Base-by-base conservation (phyloP, 2,113 vertebrate species). In the Dipodomys stephensi region DNA sequence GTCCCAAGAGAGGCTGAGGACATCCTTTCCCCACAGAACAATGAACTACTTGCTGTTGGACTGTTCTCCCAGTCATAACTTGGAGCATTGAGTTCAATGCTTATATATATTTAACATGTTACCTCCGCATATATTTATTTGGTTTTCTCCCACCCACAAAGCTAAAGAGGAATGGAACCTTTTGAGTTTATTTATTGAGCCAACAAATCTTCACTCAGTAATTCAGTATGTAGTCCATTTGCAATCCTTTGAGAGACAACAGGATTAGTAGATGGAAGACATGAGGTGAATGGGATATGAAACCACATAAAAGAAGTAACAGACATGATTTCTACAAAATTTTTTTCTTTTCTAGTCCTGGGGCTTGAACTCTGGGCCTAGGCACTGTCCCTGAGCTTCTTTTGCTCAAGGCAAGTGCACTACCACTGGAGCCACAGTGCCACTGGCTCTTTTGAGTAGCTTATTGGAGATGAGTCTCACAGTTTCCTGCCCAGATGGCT, bases 181-280 rank as follows among this genome's bases (percentile, higher is more conserved):
- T 92, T 60, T 30, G 49, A 79, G n/a, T 64, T 64, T 77, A 72
- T 78, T 87, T 49, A 57, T 53, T 64, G 87, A 94, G 39, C 35
- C 53, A 87, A 73, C 1, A 57, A 69, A 35, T 82, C 11, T 53
- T 69, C 72, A 30, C 73, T 74, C 10, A 69, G 49, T 65, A 67
- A 76, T 72, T 88, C 25, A 67, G 25, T 4, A 5, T 18, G 5
- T 22, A 57, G 30, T 76, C 65, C 6, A 10, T 7, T 86, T 88
- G 78, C 32, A 27, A 20, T 92, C 44, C 13, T 83, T 65, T 79
- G 65, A 87, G 74, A 30, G 32, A 85, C 9, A 72, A 23, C 7
- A 19, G 15, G n/a, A 53, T 19, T 23, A 69, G 20, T 32, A 10
- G 4, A 60, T 28, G 27, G 11, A 15, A n/a, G 76, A 20, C 27